phyloP scores from a whole-genome alignment of 2,113 vertebrate species.

The Pogonocichla stellata region DNA sequence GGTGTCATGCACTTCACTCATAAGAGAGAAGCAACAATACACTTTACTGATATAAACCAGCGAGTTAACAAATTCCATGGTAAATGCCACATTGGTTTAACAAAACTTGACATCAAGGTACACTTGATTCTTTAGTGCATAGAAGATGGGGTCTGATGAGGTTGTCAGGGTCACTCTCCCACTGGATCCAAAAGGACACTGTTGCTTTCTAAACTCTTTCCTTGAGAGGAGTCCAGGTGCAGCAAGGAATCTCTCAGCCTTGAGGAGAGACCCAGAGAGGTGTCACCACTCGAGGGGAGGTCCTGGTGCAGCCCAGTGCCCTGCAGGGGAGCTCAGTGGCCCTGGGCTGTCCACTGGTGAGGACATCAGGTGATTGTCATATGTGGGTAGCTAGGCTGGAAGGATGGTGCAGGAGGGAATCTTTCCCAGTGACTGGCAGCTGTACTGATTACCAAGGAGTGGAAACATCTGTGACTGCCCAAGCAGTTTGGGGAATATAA shows the following conservation, averaged over 20 bases:
- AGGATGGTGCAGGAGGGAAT: too few relatives aligned
- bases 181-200: not conserved
- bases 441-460: too few relatives aligned
- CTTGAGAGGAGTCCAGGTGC: not conserved
- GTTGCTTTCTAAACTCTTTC: not conserved
- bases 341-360: not conserved
- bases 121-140: not conserved
- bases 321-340: not conserved
- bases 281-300: not conserved
- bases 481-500: too few relatives aligned
- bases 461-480: too few relatives aligned
- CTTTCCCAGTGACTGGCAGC: too few relatives aligned
- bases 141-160: not conserved
- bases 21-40: not conserved
- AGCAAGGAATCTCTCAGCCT: not conserved
- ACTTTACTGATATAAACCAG: not conserved
- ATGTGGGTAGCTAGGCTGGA: too few relatives aligned
- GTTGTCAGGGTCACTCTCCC: not conserved
- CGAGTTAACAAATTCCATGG: not conserved
- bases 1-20: not conserved
- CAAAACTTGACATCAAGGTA: not conserved
- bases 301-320: not conserved
- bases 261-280: not conserved
- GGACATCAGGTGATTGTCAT: accelerated
- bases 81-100: not conserved